A percentile compares a stretch with the other conserved stretches of the same genome.
phyloP scores from a whole-genome alignment of 2,888 invertebrate genomes.

The Pecten maximus region DNA sequence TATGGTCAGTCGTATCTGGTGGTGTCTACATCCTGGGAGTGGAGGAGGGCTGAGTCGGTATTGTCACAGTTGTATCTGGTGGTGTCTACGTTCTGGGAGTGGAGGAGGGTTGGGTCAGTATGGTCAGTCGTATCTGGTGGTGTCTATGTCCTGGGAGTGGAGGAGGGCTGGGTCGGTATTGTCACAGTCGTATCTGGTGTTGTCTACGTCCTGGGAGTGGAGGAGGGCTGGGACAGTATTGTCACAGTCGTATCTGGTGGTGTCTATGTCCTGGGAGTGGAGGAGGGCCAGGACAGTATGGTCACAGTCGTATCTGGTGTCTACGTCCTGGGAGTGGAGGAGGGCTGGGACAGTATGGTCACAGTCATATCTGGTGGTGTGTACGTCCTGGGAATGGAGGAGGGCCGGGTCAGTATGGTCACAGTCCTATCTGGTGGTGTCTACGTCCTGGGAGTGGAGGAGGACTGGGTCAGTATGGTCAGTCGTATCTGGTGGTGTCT shows the following conservation, averaged over 20 bases:
- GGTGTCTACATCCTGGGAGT: conserved; percentile 84
- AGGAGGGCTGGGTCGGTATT: conserved; percentile 84
- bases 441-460: conserved; percentile 84
- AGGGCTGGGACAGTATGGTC: conserved; percentile 84
- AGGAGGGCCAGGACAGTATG: conserved; percentile 84
- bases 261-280: conserved; percentile 84
- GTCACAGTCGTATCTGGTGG: conserved; percentile 83
- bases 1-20: conserved; percentile 83
- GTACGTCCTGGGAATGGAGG: conserved; percentile 84
- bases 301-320: conserved; percentile 83
- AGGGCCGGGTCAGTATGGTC: conserved; percentile 84
- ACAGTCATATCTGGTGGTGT: conserved; percentile 83
- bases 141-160: conserved; percentile 84
- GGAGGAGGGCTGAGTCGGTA: conserved; percentile 84
- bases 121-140: conserved; percentile 83
- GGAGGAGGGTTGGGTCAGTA: conserved; percentile 84
- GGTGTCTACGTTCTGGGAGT: conserved; percentile 84
- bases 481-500: conserved; percentile 83
- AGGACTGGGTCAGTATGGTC: conserved; percentile 84
- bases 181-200: conserved; percentile 83
- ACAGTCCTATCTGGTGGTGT: conserved; percentile 83
- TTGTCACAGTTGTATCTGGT: conserved; percentile 83
- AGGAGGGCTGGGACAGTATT: conserved; percentile 84
- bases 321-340: conserved; percentile 84
- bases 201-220: conserved; percentile 84